Conservation (phyloP, 1,140 invertebrate species). For the Chrysomallon squamiferum region DNA sequence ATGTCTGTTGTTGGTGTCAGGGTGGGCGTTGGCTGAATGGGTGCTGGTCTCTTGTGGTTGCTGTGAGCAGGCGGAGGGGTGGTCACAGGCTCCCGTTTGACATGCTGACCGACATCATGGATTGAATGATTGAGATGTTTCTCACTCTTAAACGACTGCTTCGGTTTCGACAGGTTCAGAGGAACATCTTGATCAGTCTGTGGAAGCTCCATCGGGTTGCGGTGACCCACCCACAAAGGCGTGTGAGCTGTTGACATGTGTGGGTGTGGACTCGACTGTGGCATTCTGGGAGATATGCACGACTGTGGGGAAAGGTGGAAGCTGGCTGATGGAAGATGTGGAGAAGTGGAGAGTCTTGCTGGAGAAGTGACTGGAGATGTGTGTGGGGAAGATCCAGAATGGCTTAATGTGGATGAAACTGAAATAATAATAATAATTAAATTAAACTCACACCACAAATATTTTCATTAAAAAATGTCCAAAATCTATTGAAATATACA, state of each 20-base stretch:
- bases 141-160: constrained; percentile 62
- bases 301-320: constrained; percentile 34
- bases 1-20: constrained; percentile 27
- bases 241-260: constrained; percentile 6
- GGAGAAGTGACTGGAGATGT: constrained; percentile 16
- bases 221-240: not conserved
- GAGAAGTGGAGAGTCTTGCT: too few species aligned
- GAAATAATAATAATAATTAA: constrained; percentile 27
- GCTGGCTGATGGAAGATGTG: constrained; percentile 20
- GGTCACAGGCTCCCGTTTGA: constrained; percentile 25
- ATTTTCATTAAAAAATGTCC: too few species aligned
- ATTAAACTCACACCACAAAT: too few species aligned
- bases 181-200: constrained; percentile 74
- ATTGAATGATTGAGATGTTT: constrained; percentile 15
- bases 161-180: constrained; percentile 87
- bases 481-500: too few species aligned
- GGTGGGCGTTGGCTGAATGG: constrained; percentile 8
- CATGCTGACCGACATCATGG: not conserved
- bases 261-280: constrained; percentile 25
- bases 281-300: constrained; percentile 12
- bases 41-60: constrained; percentile 34
- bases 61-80: constrained; percentile 50
- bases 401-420: constrained; percentile 32
- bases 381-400: constrained; percentile 33
- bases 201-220: constrained; percentile 20